A percentile compares a stretch with the other conserved stretches of the same genome.
Evolutionary conservation across 2,113 vertebrate genomes (phyloP).

Genomic region (Onychostruthus taczanowskii): DNA sequence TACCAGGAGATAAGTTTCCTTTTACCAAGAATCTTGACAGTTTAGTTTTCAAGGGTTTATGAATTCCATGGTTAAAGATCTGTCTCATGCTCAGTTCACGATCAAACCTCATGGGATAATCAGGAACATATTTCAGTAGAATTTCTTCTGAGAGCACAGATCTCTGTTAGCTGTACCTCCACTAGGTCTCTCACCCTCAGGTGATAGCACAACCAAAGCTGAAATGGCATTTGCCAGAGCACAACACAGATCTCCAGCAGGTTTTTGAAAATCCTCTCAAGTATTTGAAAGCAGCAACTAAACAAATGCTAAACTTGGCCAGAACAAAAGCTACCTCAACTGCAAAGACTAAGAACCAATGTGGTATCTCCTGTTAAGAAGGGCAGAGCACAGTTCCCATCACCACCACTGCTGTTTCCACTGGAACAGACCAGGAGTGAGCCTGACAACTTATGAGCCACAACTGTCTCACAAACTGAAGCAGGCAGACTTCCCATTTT

Average conservation of each 20-base stretch:
- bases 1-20: neutral
- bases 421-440: neutral
- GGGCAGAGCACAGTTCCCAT: neutral
- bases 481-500: neutral
- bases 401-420: accelerated
- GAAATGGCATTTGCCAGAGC: neutral
- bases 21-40: neutral
- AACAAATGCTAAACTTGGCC: neutral
- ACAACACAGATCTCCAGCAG: neutral
- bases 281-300: neutral
- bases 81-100: neutral
- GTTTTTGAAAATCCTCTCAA: neutral
- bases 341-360: neutral
- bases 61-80: neutral
- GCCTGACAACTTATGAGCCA: neutral
- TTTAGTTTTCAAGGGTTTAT: neutral
- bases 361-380: neutral
- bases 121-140: neutral
- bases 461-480: neutral
- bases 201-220: neutral
- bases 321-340: neutral
- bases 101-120: neutral
- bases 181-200: neutral
- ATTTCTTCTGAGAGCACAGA: neutral
- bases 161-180: neutral